Base-by-base conservation (phyloP, 2,113 vertebrate genomes). In the Pedetes capensis region DNA sequence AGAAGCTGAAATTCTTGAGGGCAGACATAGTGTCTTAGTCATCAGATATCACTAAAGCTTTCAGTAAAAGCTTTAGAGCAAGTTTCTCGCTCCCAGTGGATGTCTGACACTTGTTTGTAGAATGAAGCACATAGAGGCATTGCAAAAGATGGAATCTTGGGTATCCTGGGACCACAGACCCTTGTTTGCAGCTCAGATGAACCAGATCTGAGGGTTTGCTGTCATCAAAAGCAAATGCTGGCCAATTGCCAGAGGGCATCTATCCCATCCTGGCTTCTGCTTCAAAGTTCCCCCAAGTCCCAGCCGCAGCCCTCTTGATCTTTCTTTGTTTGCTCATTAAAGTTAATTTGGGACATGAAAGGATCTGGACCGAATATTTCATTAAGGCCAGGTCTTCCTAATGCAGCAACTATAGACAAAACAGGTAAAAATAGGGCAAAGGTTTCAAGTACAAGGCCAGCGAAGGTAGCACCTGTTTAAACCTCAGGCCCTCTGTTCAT, bases 261-360 rank as follows among this genome's bases (percentile, higher is more conserved):
- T 93, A 94, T 89, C 95, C 95, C 47, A 83, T 89, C 53, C 91
- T 97, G 97, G 97, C 96, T 84, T 89, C 96, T 81, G 89, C 97
- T 97, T 97, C 97, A 97, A 97, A 97, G 97, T 71, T 85, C 75
- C 91, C 80, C 89, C 75, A 71, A 84, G 75, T 94, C 86, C 91
- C 39, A 66, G 85, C 72, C 17, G 12, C 93, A 14, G 63, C 8
- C 25, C 96, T 95, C 96, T 97, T 97, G 96, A 96, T 97, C 96
- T 96, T 91, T 93, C 91, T 93, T 47, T 97, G 83, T 97, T 97
- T 97, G 96, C 69, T 97, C 96, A 97, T 97, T 97, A 97, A 95
- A 96, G 95, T 97, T 96, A 95, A 97, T 96, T 96, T 94, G 93
- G 96, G 93, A 96, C 96, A 97, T 91, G 88, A 96, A 96, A 97